These are phyloP conservation scores for Pogonomyrmex californicus DNA, from an alignment of 1,140 invertebrate species.

Conservation along the genomic window DNA sequence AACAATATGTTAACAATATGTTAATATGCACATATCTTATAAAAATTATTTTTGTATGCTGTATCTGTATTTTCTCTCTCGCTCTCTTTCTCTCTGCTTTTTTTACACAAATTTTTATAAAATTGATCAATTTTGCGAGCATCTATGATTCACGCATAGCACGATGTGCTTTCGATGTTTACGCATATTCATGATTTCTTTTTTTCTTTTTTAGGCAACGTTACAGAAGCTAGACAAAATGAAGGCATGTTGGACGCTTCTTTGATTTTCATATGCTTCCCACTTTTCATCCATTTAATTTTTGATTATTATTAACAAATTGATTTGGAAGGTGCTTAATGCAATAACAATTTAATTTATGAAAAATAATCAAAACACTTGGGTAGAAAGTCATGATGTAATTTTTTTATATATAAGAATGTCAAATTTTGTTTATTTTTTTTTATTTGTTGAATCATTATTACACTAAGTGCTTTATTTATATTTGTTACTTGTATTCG, in stretches of 20 bases:
- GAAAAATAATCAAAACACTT: not conserved
- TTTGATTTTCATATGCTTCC: constrained; percentile 77
- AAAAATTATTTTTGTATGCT: constrained; percentile 4
- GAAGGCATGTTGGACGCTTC: constrained; percentile 88
- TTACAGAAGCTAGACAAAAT: constrained; percentile 88
- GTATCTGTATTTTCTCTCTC: not conserved
- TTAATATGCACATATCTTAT: not conserved
- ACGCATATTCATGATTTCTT: constrained; percentile 62
- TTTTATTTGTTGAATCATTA: not conserved
- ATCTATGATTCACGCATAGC: not conserved
- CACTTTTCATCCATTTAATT: constrained; percentile 51
- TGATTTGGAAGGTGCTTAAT: constrained; percentile 4
- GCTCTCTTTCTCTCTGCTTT: constrained; percentile 12
- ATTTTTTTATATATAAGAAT: not conserved
- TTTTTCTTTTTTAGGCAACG: constrained; percentile 87
- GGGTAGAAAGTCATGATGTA: not conserved
- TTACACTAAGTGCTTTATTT: not conserved
- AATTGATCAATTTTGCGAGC: constrained; percentile 34
- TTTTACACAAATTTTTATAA: constrained; percentile 1
- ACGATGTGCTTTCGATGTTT: constrained; percentile 65
- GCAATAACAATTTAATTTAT: constrained; percentile 11
- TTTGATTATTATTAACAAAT: constrained; percentile 60
- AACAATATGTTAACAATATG: not conserved
- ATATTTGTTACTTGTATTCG: not conserved
- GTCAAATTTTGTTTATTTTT: not conserved